Evolutionary conservation across 2,113 vertebrate species (phyloP).

Genomic region (Haemorhous mexicanus): DNA sequence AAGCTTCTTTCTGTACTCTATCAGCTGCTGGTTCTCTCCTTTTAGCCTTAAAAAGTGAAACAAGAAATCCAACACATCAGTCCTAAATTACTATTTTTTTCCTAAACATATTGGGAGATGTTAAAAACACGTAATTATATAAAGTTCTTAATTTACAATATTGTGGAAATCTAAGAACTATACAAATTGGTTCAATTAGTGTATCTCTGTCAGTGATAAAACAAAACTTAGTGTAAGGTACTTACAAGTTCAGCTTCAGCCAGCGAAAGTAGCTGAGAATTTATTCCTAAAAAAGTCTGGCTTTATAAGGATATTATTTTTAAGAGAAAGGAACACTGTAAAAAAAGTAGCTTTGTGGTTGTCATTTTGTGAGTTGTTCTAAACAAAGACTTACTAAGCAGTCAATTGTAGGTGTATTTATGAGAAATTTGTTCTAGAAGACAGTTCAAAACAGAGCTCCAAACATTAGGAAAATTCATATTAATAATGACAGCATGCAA

Average conservation of each 20-base stretch:
- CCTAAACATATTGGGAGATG: not conserved
- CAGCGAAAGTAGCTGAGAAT: not conserved
- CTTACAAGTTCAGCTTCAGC: not conserved
- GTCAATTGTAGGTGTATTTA: not conserved
- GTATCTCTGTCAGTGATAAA: not conserved
- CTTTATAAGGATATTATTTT: not conserved
- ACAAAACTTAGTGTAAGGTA: not conserved
- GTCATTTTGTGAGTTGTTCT: not conserved
- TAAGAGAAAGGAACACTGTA: not conserved
- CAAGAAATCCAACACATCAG: not conserved
- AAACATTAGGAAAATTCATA: not conserved
- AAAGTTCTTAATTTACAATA: not conserved
- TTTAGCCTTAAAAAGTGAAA: slow-evolving; percentile 73
- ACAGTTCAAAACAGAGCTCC: not conserved
- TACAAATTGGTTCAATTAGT: not conserved
- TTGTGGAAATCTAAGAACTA: not conserved
- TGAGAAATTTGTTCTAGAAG: not conserved
- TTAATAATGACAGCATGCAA: not conserved
- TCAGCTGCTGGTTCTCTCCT: slow-evolving; percentile 75
- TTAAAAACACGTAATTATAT: not conserved
- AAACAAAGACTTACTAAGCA: not conserved
- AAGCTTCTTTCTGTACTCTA: slow-evolving; percentile 76
- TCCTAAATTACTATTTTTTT: not conserved
- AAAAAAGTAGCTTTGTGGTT: not conserved
- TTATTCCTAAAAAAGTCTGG: not conserved